Base-by-base conservation (phyloP, 2,888 invertebrate species). In the Chrysomela aeneicollis region DNA sequence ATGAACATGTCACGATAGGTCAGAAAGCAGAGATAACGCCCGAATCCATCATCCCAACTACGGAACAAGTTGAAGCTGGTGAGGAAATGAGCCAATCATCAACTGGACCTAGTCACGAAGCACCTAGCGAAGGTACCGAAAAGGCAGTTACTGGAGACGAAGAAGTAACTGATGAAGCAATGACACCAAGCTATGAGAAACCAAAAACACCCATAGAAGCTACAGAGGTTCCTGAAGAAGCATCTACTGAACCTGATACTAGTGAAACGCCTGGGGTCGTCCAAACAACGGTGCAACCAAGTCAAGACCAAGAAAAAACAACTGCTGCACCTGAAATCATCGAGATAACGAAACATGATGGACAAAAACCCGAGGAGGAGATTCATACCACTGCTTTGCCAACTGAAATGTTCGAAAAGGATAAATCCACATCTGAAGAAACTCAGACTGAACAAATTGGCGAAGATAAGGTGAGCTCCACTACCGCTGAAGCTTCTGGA, bases 401-500 rank as follows among this genome's bases (percentile, higher is more conserved):
- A 18, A 4, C 37, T 12, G 35, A 54, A 32, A 1, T 32, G 37
- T 12, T n/a, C 8, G 15, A 37, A 10, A 37, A 54, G 18, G 30
- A 6, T 35, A 10, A 19, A 3, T 26, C 1, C 15, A 22, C 15
- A 42, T 9, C 57, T 26, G 47, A 57, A 26, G 22, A 12, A 30
- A 26, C 46, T 3, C 2, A 21, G 8, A n/a, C 19, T 19, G 19
- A 6, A 3, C 49, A 49, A 22, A 4, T 5, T 1, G 42, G n/a
- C 15, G 15, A 42, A 6, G 42, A 15, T 4, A 6, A 42, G 42
- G 15, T 42, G n/a, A 35, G 10, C 10, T 3, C 1, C 6, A n/a
- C 15, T 10, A 42, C 15, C 4, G 12, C 54, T 58, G 63, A 63
- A 57, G 12, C 52, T 64, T 64, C 50, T 18, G 64, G 61, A 52